Base-by-base conservation (phyloP, 2,113 vertebrate species). In the Ranitomeya imitator region DNA sequence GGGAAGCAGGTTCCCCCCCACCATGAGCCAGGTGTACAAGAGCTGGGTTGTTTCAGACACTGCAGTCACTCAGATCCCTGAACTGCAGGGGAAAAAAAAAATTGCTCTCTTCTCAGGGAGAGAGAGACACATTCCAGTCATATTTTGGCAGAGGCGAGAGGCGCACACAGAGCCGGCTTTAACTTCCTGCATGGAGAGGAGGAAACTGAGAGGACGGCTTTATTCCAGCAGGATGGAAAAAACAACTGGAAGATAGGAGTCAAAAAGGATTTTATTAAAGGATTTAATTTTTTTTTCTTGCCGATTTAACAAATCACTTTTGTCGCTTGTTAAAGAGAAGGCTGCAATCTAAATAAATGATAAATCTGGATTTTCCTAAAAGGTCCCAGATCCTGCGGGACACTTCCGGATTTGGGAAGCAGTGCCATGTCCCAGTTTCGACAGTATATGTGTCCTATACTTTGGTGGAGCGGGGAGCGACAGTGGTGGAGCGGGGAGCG, bases 81-180 rank as follows among this genome's bases (percentile, higher is more conserved):
- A 91, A 90, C 90, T 52, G 60, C 15, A 86, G 89, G 88, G 19
- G 79, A 52, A 61, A 59, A 77, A 89, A 91, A 88, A 90, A 91
- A 88, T 15, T 90, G 86, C 71, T 73, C 85, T 63, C 79, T 81
- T 90, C 63, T 89, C 85, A 76, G 54, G 89, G 90, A 76, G 90
- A 76, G 90, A 90, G 91, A 93, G 92, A 91, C 90, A 89, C 93
- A 94, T 94, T 94, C 94, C 94, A 93, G 90, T 90, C 91, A 94
- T 94, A 92, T 92, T 89, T 91, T 91, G 90, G 90, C 90, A 86
- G 89, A 74, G 86, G 86, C 89, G 74, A 89, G 90, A 90, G 63
- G 89, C 90, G 91, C 91, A 52, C 85, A 81, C 57, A 77, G 80
- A 83, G 37, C 65, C 14, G 81, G 37, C 69, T 60, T 90, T 86